A percentile compares a stretch with the other conserved stretches of the same genome.
Evolutionary conservation across 2,797 vertebrate genomes (phyloP).

Genomic region (Prionace glauca): DNA sequence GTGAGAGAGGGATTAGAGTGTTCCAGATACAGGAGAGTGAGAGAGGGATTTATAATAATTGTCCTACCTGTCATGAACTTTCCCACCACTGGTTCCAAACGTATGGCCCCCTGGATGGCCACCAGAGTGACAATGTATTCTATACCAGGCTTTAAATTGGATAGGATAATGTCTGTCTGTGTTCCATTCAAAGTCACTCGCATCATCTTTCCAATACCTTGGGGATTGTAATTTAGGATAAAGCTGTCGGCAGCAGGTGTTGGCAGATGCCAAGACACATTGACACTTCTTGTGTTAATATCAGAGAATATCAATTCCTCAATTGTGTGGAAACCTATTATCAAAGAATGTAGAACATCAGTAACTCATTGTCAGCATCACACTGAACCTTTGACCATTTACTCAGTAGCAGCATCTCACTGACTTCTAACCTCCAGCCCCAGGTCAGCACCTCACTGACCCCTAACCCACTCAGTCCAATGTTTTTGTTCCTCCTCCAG

Average conservation of each 20-base stretch:
- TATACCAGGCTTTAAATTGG: conserved; percentile 75
- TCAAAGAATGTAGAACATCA: too few species aligned
- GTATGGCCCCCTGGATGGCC: conserved; percentile 73
- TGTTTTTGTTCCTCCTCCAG: too few species aligned
- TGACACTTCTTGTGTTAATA: conserved; percentile 79
- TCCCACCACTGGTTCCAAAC: conserved; percentile 78
- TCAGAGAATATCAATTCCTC: conserved; percentile 89
- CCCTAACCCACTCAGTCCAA: too few species aligned
- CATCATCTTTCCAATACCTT: conserved; percentile 65
- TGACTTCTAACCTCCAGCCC: too few species aligned
- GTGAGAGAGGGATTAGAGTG: too few species aligned
- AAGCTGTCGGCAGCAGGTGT: conserved; percentile 85
- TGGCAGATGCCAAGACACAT: conserved; percentile 84
- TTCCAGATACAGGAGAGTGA: too few species aligned
- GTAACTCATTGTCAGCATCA: too few species aligned
- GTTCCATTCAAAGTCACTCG: conserved; percentile 78
- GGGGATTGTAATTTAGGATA: conserved; percentile 79
- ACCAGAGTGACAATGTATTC: conserved; percentile 82
- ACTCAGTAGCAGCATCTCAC: too few species aligned
- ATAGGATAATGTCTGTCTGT: conserved; percentile 72
- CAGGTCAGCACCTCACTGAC: not conserved
- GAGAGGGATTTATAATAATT: not conserved
- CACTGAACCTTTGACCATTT: not conserved
- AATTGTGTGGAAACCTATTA: conserved; percentile 84
- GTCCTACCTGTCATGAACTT: conserved; percentile 80